phyloP scores from a whole-genome alignment of 2,113 vertebrate species.

The Ia io region DNA sequence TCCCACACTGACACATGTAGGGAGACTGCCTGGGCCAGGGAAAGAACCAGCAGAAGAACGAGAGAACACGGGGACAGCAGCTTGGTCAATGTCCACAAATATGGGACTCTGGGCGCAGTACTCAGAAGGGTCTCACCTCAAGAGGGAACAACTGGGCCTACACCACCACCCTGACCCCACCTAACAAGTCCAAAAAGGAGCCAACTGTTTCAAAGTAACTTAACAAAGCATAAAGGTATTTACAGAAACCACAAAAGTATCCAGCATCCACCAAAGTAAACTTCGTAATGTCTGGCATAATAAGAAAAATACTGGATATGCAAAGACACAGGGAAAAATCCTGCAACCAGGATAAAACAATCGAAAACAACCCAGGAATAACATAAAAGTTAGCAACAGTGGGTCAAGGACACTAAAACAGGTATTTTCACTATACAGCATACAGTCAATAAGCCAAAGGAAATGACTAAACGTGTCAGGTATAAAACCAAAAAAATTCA shows the following conservation, averaged over 20 bases:
- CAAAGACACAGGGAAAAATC: neutral
- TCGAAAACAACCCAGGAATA: neutral
- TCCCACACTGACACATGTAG: no score
- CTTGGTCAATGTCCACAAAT: rapidly evolving
- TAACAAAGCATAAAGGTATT: neutral
- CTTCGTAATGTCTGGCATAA: rapidly evolving
- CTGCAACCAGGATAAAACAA: no score
- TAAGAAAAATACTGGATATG: neutral
- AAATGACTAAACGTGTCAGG: rapidly evolving
- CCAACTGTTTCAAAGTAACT: neutral
- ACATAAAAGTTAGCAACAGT: neutral
- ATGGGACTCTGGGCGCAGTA: rapidly evolving
- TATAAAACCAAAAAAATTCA: no score
- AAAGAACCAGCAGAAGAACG: no score
- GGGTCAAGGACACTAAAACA: neutral
- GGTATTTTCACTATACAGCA: rapidly evolving
- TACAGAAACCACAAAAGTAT: neutral
- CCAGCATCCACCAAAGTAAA: neutral
- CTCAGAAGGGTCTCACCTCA: neutral
- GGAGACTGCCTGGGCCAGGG: neutral
- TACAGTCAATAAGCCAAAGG: neutral
- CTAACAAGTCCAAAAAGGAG: neutral
- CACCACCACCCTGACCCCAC: neutral
- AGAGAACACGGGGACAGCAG: neutral
- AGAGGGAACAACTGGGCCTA: neutral